Evolutionary conservation across 2,113 vertebrate species (phyloP).

Genomic region (Piprites chloris): DNA sequence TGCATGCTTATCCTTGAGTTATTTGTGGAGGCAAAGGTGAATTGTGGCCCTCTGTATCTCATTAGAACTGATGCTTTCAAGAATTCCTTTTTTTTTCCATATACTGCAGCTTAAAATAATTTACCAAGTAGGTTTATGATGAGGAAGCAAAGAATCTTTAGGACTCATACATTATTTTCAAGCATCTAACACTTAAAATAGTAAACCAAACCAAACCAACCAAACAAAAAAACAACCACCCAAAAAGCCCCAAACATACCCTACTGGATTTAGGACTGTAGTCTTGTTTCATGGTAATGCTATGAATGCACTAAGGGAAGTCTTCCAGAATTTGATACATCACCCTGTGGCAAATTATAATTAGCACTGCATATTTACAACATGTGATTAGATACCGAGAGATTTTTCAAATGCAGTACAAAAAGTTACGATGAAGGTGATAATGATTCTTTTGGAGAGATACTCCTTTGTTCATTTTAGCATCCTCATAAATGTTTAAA

Average conservation of each 20-base stretch:
- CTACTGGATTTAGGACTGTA: background rate
- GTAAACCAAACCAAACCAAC: background rate
- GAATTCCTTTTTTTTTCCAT: background rate
- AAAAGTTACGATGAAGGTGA: slow-evolving; percentile 46
- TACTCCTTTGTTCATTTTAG: slow-evolving; percentile 44
- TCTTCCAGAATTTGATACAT: slow-evolving; percentile 8
- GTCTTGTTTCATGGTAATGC: background rate
- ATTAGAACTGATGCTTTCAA: background rate
- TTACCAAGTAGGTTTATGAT: background rate
- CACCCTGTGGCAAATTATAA: slow-evolving; percentile 28
- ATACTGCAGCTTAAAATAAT: background rate
- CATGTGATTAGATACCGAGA: slow-evolving; percentile 30
- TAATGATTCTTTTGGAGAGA: slow-evolving; percentile 42
- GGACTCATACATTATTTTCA: background rate
- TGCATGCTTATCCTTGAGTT: background rate
- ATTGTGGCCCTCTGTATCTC: background rate
- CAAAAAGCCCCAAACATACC: background rate
- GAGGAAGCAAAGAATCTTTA: background rate
- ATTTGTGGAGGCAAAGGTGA: background rate
- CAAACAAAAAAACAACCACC: too few relatives aligned
- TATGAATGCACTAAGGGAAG: background rate
- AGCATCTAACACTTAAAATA: background rate
- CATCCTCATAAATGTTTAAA: slow-evolving; percentile 64
- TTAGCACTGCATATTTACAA: slow-evolving; percentile 58
- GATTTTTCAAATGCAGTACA: slow-evolving; percentile 45